Evolutionary conservation across 2,113 vertebrate genomes (phyloP).

Genomic region (Sylvietta virens): DNA sequence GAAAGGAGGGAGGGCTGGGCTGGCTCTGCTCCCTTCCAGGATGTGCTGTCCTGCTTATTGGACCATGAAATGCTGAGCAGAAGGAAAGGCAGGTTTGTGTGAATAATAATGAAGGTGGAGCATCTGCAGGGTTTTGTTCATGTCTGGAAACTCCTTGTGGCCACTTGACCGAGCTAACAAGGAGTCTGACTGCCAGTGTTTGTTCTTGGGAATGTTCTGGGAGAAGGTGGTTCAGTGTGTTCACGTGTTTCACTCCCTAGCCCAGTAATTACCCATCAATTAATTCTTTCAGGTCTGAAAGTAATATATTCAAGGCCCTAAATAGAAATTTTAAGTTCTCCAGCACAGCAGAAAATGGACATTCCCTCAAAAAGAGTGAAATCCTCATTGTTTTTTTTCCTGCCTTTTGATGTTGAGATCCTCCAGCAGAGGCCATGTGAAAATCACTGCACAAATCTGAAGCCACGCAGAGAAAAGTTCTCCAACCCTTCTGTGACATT

Average conservation of each 20-base stretch:
- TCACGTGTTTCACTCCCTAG: not conserved
- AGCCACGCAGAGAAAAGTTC: not conserved
- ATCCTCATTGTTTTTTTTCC: not conserved
- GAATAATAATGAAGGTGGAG: not conserved
- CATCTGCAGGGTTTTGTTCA: not conserved
- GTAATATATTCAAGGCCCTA: not conserved
- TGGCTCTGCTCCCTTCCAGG: not conserved
- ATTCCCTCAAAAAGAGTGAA: not conserved
- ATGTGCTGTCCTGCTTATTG: not conserved
- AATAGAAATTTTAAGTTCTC: not conserved
- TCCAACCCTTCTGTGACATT: not conserved
- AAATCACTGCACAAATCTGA: not conserved
- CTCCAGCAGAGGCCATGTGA: not conserved
- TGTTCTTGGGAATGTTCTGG: not conserved
- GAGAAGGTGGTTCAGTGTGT: not conserved
- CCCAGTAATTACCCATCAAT: not conserved
- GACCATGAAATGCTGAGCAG: slow-evolving; percentile 30
- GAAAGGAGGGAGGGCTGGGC: not conserved
- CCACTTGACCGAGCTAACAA: not conserved
- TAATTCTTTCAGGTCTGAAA: not conserved
- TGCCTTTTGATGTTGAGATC: not conserved
- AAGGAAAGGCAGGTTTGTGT: not conserved
- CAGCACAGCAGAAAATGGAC: not conserved
- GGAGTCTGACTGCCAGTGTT: not conserved
- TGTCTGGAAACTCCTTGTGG: not conserved